phyloP scores from a whole-genome alignment of 2,888 invertebrate genomes.

The Hypsopygia costalis region DNA sequence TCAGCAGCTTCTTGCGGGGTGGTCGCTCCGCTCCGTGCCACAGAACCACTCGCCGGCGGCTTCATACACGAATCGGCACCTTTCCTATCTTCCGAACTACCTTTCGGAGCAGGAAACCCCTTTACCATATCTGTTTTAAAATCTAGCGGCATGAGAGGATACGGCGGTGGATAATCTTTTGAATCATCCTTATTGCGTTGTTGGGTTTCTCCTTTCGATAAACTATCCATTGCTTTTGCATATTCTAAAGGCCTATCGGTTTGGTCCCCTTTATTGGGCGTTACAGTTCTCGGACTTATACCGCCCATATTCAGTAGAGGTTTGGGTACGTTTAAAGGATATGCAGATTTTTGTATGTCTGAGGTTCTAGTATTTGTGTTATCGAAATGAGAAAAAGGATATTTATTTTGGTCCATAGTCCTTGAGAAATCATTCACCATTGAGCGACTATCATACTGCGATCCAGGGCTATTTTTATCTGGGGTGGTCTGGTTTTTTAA shows the following conservation, averaged over 20 bases:
- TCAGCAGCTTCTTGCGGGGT: conserved; percentile 83
- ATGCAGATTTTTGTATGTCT: conserved; percentile 66
- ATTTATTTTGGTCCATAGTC: conserved; percentile 64
- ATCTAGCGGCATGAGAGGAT: conserved; percentile 64
- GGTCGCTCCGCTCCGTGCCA: conserved; percentile 65
- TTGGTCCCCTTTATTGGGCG: conserved; percentile 47
- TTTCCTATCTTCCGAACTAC: conserved; percentile 65
- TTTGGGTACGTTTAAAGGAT: conserved; percentile 70
- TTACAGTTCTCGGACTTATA: conserved; percentile 64
- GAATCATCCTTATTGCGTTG: conserved; percentile 63
- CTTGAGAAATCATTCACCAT: conserved; percentile 70
- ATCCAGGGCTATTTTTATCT: conserved; percentile 64
- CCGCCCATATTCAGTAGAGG: conserved; percentile 67
- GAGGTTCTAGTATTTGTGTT: conserved; percentile 49
- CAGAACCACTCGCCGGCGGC: conserved; percentile 64
- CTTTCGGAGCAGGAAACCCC: conserved; percentile 69
- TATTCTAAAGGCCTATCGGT: conserved; percentile 58
- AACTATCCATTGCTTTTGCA: conserved; percentile 61
- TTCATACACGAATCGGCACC: conserved; percentile 73
- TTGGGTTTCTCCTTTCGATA: conserved; percentile 57
- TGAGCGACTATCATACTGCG: conserved; percentile 65
- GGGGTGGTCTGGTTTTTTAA: conserved; percentile 76
- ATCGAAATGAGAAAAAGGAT: conserved; percentile 67
- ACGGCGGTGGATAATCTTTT: conserved; percentile 55
- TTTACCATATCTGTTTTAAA: conserved; percentile 72